Evolutionary conservation across 2,888 invertebrate genomes (phyloP).

Genomic region (Apamea crenata): DNA sequence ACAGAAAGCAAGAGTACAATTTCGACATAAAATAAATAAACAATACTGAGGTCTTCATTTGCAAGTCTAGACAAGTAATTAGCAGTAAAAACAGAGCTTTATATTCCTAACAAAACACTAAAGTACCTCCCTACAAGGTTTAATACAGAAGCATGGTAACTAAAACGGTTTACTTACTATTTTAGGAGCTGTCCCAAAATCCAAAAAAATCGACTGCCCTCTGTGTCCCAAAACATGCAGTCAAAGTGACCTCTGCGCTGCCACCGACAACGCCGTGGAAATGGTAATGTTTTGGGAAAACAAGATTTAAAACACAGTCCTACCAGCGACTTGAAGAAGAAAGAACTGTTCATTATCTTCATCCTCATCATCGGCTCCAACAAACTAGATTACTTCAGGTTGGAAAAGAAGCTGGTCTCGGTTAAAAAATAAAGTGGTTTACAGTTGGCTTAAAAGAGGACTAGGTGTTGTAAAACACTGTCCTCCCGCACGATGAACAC

Average conservation of each 20-base stretch:
- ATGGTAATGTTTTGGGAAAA: too few species aligned
- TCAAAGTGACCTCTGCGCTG: too few species aligned
- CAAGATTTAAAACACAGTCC: too few species aligned
- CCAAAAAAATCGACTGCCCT: too few species aligned
- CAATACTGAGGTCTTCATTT: slow-evolving; percentile 6
- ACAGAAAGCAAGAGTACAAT: not conserved
- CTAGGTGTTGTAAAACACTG: too few species aligned
- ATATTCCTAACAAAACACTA: not conserved
- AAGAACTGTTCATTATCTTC: not conserved
- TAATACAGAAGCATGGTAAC: not conserved
- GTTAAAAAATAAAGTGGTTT: not conserved
- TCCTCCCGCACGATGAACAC: too few species aligned
- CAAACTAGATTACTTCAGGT: not conserved
- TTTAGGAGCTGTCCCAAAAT: not conserved
- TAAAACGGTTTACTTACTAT: not conserved
- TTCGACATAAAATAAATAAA: not conserved
- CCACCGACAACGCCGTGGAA: too few species aligned
- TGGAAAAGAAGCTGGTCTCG: not conserved
- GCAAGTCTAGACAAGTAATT: slow-evolving; percentile 10
- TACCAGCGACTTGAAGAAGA: too few species aligned
- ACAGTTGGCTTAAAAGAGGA: not conserved
- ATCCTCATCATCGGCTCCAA: not conserved
- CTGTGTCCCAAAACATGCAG: too few species aligned
- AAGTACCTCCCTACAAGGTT: not conserved
- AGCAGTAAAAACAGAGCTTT: slow-evolving; percentile 8